phyloP scores from a whole-genome alignment of 2,888 invertebrate genomes.

The Matsumyia berberina region DNA sequence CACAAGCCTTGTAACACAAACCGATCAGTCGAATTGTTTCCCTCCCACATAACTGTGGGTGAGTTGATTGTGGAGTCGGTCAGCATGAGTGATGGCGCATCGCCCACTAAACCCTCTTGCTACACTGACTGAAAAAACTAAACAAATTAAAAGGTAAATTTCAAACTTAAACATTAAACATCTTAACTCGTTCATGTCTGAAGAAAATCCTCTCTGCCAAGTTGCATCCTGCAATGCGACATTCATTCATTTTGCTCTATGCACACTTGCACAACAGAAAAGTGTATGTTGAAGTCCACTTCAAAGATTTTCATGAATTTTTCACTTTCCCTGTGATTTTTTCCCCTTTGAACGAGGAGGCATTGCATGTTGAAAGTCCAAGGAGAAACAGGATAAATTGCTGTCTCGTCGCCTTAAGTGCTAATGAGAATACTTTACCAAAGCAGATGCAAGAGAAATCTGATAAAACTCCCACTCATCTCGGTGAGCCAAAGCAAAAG shows the following conservation, averaged over 20 bases:
- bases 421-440: slow-evolving; percentile 49
- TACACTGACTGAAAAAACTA: no score
- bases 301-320: slow-evolving; percentile 43
- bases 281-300: slow-evolving; percentile 46
- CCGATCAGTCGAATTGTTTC: no score
- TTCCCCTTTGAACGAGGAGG: not conserved
- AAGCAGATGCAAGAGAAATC: slow-evolving; percentile 22
- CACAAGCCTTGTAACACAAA: no score
- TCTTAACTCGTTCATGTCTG: not conserved
- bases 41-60: no score
- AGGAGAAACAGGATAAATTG: slow-evolving; percentile 39
- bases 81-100: no score
- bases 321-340: slow-evolving; percentile 38
- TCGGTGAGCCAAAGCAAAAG: not conserved
- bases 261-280: not conserved
- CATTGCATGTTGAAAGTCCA: not conserved
- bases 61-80: no score
- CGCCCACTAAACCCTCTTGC: no score
- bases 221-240: slow-evolving; percentile 55
- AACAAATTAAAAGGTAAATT: no score
- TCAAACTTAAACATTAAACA: no score
- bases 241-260: slow-evolving; percentile 20
- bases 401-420: slow-evolving; percentile 53
- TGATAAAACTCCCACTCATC: slow-evolving; percentile 17
- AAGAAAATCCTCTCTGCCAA: not conserved